Base-by-base conservation (phyloP, 2,797 vertebrate genomes). In the Dendrocincla fuliginosa region DNA sequence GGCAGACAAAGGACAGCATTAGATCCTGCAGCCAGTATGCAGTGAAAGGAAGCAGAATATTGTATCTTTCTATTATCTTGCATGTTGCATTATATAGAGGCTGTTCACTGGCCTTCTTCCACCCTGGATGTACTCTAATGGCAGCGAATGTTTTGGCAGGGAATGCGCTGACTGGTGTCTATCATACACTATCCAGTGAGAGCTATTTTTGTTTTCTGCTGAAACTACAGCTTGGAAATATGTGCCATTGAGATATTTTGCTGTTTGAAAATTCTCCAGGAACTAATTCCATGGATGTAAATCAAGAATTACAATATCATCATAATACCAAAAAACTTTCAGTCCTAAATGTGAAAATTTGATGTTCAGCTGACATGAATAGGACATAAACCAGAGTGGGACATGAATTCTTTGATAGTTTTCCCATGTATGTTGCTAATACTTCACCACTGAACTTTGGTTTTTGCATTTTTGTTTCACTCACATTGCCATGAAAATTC, bases 231-330 rank as follows among this genome's bases (percentile, higher is more conserved):
- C 30, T 77, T 70, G 78, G 89, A 74, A 92, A 89, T 76, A 92
- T 7, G 18, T 60, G 49, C 33, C 63, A 17, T 15, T 60, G 78
- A 93, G 70, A 93, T 16, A 74, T 87, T 94, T 82, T 85, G 16
- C 60, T 80, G 32, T 78, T 94, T 95, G 76, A 95, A 91, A 88
- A 78, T 50, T 27, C 42, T 95, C 69, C 87, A 93, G 39, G 5
- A 94, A 61, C 47, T 89, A n/a, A 25, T 65, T 89, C 47, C 15
- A 25, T 80, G 92, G 47, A 79, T 87, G 57, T 75, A 94, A 91
- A 91, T 84, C 61, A 87, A 63, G 65, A 61, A 84, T 87, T 90
- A 84, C 57, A 88, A 89, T 84, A 35, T 33, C 56, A 92, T 74
- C 27, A 20, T 83, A 61, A 65, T 64, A 77, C 9, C 4, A 8